Evolutionary conservation across 2,888 invertebrate species (phyloP), one percentile per base, ranked within the genome.

Genomic region (Thecocarcelia acutangulata): DNA sequence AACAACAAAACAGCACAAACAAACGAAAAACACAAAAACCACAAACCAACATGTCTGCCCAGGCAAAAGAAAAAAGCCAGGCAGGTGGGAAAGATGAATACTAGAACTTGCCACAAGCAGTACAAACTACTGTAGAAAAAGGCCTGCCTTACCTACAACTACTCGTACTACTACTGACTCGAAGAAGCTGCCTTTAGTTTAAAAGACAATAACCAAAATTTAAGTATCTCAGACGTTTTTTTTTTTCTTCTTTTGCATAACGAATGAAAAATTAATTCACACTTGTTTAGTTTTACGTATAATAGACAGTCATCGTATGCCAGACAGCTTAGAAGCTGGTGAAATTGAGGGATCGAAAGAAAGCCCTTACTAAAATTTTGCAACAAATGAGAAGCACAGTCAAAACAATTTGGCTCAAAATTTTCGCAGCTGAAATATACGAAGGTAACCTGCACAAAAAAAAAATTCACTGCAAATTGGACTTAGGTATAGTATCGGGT

Each of bases 191-290:
- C 54, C 48, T 54, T 80, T 66, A 19, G 28, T 68, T 9, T 1
- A 5, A 48, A 61, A 40, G 58, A 66, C 56, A 69, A 46, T 33
- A 72, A 15, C 37, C 54, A 21, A 54, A 15, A 73, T 33, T 59
- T 54, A 48, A 72, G 59, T 70, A 75, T 70, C 72, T 68, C 72
- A 76, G 46, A 76, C 46, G 69, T 44, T 73, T 74, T 63, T 76
- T 68, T 59, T 75, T 68, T 76, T 63, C 58, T 4, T 21, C 4
- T 50, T 69, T 76, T 69, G 61, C 61, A 69, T 50, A 69, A 76
- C 52, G 61, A 76, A 76, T 69, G 24, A 70, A 83, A 73, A 85
- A 88, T 88, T 88, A 87, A 88, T 88, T 88, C 88, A 86, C 87
- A 88, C 88, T 88, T 86, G 85, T 87, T 83, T 76, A 66, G 70